Percentiles rank a stretch among this genome's conserved stretches.
Conservation (phyloP, 1,140 invertebrate species). For the Lucilia cuprina region DNA sequence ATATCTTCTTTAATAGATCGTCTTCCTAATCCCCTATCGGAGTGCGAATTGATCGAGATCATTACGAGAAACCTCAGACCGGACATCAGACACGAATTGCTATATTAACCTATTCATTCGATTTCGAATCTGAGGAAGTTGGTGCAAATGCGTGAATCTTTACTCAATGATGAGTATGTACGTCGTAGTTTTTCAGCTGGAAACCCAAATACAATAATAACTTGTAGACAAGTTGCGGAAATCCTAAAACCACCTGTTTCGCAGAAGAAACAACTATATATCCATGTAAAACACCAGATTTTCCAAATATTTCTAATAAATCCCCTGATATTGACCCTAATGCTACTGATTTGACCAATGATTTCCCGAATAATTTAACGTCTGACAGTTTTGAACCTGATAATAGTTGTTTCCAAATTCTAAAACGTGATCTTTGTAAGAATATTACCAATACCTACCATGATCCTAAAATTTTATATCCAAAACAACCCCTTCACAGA, state of each 20-base stretch:
- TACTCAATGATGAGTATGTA: conserved; percentile 15
- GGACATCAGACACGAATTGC: conserved; percentile 24
- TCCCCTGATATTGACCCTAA: too few species aligned
- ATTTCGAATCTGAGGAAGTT: background rate
- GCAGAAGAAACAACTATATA: background rate
- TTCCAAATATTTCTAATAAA: background rate
- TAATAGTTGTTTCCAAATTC: too few species aligned
- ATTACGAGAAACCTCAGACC: background rate
- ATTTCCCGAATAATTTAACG: too few species aligned
- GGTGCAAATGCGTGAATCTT: conserved; percentile 30
- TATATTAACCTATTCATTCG: conserved; percentile 21
- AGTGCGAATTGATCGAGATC: background rate
- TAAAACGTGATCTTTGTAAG: too few species aligned
- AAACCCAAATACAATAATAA: background rate
- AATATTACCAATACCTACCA: background rate
- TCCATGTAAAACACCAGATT: background rate
- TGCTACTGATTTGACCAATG: too few species aligned
- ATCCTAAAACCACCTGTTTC: background rate
- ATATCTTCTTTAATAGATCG: too few species aligned
- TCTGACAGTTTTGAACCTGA: too few species aligned
- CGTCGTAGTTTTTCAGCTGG: background rate
- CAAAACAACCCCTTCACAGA: background rate
- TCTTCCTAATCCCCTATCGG: background rate
- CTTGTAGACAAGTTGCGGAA: background rate
- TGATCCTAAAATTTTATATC: background rate